A percentile compares a stretch with the other conserved stretches of the same genome.
These are phyloP conservation scores for Drosophila malerkotliana DNA, from an alignment of 1,140 invertebrate species.

Conservation along the genomic window DNA sequence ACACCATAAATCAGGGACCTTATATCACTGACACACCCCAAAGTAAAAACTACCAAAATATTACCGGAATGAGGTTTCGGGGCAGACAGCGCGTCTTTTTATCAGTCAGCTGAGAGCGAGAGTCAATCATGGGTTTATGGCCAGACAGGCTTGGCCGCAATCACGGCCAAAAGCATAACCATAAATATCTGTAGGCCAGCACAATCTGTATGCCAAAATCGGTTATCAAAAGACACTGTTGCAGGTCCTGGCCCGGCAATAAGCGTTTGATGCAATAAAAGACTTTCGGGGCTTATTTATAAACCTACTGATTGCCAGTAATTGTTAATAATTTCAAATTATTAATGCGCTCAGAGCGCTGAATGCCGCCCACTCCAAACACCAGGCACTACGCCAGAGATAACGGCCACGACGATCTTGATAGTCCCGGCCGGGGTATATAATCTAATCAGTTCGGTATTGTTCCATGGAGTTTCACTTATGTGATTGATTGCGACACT, in stretches of 20 bases:
- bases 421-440: slow-evolving; percentile 7
- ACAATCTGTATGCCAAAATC: slow-evolving; percentile 50
- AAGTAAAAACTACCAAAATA: slow-evolving; percentile 42
- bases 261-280: slow-evolving; percentile 43
- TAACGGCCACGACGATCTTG: slow-evolving; percentile 30
- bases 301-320: slow-evolving; percentile 59
- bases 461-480: slow-evolving; percentile 29
- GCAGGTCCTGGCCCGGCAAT: slow-evolving; percentile 19
- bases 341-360: slow-evolving; percentile 39
- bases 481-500: slow-evolving; percentile 41
- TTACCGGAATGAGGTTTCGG: slow-evolving; percentile 10
- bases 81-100: slow-evolving; percentile 51
- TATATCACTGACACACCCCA: slow-evolving; percentile 13
- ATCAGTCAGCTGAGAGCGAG: slow-evolving; percentile 36
- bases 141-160: slow-evolving; percentile 49
- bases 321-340: slow-evolving; percentile 73
- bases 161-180: slow-evolving; percentile 35
- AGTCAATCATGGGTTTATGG: slow-evolving; percentile 68
- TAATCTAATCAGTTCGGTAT: slow-evolving; percentile 49
- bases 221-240: slow-evolving; percentile 43
- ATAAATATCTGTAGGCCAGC: slow-evolving; percentile 47
- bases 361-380: slow-evolving; percentile 43
- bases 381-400: slow-evolving; percentile 13
- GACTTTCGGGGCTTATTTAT: slow-evolving; percentile 38
- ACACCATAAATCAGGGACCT: slow-evolving; percentile 46